phyloP scores from a whole-genome alignment of 2,113 vertebrate species.

The Rhipidura dahli region DNA sequence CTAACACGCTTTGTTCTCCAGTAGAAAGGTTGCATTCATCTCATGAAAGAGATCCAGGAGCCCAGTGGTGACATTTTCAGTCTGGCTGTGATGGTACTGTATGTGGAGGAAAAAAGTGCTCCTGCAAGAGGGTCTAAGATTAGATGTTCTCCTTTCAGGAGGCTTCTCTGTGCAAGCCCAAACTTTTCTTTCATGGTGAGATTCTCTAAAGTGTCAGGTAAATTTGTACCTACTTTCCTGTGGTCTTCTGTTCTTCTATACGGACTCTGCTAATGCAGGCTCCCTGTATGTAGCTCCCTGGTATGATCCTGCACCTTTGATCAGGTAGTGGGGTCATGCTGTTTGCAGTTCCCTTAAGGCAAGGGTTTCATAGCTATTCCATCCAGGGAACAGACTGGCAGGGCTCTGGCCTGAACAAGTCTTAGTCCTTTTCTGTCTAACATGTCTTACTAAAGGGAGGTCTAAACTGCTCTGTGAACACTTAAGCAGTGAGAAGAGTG shows the following conservation, averaged over 20 bases:
- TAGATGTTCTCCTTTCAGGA: background rate
- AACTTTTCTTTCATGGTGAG: background rate
- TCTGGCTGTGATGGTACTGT: background rate
- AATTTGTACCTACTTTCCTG: background rate
- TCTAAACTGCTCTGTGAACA: background rate
- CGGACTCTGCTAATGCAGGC: rapidly evolving
- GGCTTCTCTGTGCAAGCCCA: background rate
- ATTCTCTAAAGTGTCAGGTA: background rate
- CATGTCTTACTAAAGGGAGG: background rate
- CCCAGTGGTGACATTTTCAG: background rate
- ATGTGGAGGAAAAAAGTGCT: background rate
- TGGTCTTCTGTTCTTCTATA: background rate
- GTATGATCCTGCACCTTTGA: rapidly evolving
- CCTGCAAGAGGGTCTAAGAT: background rate
- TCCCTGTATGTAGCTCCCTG: background rate
- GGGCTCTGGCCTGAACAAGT: background rate
- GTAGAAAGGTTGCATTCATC: background rate
- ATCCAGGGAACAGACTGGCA: rapidly evolving
- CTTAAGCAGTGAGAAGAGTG: background rate
- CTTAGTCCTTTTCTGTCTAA: background rate
- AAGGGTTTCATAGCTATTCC: background rate
- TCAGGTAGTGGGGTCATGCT: background rate
- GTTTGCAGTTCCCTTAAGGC: background rate
- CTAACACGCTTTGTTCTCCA: background rate
- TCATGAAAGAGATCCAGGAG: background rate